These are phyloP conservation scores for Tachina lurida DNA, from an alignment of 2,888 invertebrate species.

Conservation along the genomic window DNA sequence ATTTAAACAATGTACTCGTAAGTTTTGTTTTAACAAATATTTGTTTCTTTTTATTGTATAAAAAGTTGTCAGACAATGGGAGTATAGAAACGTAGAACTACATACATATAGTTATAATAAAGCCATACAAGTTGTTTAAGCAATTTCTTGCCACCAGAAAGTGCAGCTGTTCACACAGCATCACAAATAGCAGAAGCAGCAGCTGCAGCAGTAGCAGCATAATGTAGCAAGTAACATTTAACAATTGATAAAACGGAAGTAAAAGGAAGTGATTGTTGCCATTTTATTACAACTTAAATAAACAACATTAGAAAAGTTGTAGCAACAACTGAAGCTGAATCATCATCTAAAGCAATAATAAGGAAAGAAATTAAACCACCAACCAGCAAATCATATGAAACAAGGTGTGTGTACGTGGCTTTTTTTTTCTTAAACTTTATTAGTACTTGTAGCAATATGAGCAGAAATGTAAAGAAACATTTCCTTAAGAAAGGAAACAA, in stretches of 20 bases:
- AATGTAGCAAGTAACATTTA: slow-evolving; percentile 53
- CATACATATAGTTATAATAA: not conserved
- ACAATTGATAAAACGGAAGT: slow-evolving; percentile 65
- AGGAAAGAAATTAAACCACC: not conserved
- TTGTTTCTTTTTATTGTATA: not conserved
- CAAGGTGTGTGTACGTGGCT: not conserved
- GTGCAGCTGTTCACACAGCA: slow-evolving; percentile 24
- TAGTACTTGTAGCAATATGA: not conserved
- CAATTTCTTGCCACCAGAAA: slow-evolving; percentile 14
- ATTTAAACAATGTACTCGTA: slow-evolving; percentile 42
- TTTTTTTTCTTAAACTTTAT: not conserved
- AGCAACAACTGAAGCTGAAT: slow-evolving; percentile 14
- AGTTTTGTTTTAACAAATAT: slow-evolving; percentile 17
- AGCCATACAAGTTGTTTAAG: slow-evolving; percentile 36
- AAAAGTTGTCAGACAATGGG: slow-evolving; percentile 36
- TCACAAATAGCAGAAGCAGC: not conserved
- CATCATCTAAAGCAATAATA: not conserved
- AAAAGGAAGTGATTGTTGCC: slow-evolving; percentile 67
- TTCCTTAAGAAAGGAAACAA: not conserved
- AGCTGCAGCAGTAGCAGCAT: not conserved
- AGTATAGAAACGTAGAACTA: slow-evolving; percentile 4
- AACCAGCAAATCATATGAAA: slow-evolving; percentile 8
- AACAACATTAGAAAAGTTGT: slow-evolving; percentile 53
- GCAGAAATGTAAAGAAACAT: not conserved
- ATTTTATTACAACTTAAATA: slow-evolving; percentile 64